Base-by-base conservation (phyloP, 2,797 vertebrate genomes). In the Tokudaia tokunoshimensis region DNA sequence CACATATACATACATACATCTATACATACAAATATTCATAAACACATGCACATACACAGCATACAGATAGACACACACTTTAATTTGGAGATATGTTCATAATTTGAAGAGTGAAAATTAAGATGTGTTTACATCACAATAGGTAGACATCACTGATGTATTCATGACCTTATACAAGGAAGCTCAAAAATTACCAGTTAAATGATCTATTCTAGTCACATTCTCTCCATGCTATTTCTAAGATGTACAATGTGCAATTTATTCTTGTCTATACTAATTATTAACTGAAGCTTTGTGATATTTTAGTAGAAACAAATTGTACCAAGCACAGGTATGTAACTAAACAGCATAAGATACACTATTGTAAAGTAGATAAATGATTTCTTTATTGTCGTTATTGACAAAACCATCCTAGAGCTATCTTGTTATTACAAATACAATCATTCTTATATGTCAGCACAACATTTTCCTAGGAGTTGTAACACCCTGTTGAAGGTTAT, bases 161-260 rank as follows among this genome's bases (percentile, higher is more conserved):
- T 95, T 91, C 26, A 74, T 65, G 26, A 29, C 92, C 88, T 57
- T 83, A 4, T 70, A 14, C 50, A 74, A 92, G 57, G 55, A 91
- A 19, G 1, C 11, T 76, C 72, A 89, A 76, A 3, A 29, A 80
- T 67, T 89, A 63, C 34, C 9, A 88, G 67, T 26, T 82, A 94
- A 95, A 34, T 96, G 6, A 74, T 91, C 93, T 95, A 96, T 96
- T 95, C 94, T 93, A 34, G 52, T 61, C 94, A 41, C 4, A 90
- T 37, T 83, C 3, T 79, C 26, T 89, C 59, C 74, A 34, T 63
- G 8, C 2, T 87, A 0, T 61, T 74, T 47, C 15, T 65, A 86
- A 63, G 52, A 50, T 5, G 24, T 61, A 19, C 57, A 86, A 52
- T 79, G 22, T 80, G 67, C 70, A 91, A 88, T 88, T 74, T 87